Conservation (phyloP, 2,113 vertebrate genomes). For the Chionomys nivalis region DNA sequence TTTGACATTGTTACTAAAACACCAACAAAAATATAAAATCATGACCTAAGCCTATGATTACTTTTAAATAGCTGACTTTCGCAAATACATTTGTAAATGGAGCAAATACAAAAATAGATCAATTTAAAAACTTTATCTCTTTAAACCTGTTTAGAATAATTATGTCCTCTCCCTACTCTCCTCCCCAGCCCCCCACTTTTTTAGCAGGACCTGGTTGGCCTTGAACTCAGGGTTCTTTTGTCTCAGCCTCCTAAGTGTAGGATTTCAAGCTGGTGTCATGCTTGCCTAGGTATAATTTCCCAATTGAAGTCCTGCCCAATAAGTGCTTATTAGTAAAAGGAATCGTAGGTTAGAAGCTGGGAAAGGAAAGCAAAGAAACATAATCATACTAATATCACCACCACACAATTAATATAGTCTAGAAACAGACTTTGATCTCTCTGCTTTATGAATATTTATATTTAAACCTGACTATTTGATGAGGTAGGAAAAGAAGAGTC, state of each 20-base stretch:
- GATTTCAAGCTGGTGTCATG: not conserved
- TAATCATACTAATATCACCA: not conserved
- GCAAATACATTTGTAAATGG: conserved; percentile 26
- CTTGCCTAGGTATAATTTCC: not conserved
- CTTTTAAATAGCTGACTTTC: conserved; percentile 29
- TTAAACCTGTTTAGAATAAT: conserved; percentile 16
- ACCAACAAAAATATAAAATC: conserved; percentile 13
- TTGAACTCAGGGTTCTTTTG: not conserved
- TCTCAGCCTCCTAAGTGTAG: not conserved
- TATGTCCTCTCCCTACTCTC: not conserved
- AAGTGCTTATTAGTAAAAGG: not conserved
- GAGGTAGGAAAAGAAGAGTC: not conserved
- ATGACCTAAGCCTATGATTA: not conserved
- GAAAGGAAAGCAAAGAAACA: conserved; percentile 19
- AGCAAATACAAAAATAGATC: conserved; percentile 36
- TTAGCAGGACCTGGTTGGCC: not conserved
- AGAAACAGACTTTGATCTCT: not conserved
- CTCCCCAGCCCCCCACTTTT: not conserved
- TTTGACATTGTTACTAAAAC: conserved; percentile 40
- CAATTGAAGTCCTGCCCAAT: not conserved
- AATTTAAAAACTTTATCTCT: conserved; percentile 41
- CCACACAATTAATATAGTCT: not conserved
- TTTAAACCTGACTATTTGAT: not conserved
- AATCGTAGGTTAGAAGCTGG: not conserved
- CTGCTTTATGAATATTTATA: not conserved